Evolutionary conservation across 2,113 vertebrate species (phyloP).

Genomic region (Oxygymnocypris stewartii): DNA sequence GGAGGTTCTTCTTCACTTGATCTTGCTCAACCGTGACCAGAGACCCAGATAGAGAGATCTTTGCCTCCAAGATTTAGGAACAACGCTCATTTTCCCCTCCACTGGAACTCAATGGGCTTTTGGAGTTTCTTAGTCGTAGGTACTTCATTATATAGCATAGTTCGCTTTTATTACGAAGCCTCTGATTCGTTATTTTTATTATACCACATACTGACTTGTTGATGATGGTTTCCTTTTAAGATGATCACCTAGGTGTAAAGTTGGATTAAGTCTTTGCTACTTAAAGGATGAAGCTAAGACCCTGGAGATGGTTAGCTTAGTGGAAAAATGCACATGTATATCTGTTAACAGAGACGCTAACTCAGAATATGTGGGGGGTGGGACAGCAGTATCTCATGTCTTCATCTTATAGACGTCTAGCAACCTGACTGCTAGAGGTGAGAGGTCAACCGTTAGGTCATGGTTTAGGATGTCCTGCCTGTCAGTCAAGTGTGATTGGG

Average conservation of each 20-base stretch:
- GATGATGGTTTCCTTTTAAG: not conserved
- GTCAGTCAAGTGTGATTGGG: constrained; percentile 71
- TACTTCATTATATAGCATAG: constrained; percentile 30
- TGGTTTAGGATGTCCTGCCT: constrained; percentile 68
- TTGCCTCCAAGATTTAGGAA: constrained; percentile 17
- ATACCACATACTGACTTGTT: not conserved
- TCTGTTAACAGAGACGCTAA: not conserved
- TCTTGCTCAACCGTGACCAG: constrained; percentile 45
- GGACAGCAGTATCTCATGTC: constrained; percentile 17
- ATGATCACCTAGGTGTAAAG: not conserved
- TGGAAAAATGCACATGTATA: not conserved
- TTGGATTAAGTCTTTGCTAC: not conserved
- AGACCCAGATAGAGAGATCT: constrained; percentile 49
- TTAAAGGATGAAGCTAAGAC: not conserved
- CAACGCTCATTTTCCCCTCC: constrained; percentile 23
- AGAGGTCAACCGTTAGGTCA: constrained; percentile 62
- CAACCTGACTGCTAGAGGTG: constrained; percentile 53
- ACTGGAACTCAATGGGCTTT: constrained; percentile 15
- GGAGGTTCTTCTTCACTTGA: constrained; percentile 47
- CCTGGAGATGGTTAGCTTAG: too few relatives aligned
- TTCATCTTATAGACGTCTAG: constrained; percentile 60
- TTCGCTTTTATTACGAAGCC: constrained; percentile 7
- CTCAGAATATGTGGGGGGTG: not conserved
- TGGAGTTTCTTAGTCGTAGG: constrained; percentile 12
- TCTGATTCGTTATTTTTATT: not conserved